A percentile compares a stretch with the other conserved stretches of the same genome.
Conservation (phyloP, 1,140 invertebrate genomes). For the Pseudomyrmex flavicornis region DNA sequence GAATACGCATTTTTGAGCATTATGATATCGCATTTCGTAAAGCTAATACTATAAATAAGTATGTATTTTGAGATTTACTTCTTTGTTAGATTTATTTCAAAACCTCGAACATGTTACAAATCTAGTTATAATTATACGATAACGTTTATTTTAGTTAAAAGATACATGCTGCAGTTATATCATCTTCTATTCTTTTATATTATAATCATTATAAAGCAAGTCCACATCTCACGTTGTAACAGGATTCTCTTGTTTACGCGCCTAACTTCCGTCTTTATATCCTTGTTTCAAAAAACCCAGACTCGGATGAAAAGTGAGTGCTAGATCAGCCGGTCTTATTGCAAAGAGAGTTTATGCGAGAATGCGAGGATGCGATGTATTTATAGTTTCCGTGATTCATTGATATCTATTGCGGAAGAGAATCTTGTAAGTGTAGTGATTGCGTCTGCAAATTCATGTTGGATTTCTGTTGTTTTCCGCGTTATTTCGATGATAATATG, state of each 20-base stretch:
- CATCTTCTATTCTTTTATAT: too few species aligned
- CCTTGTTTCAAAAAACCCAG: conserved; percentile 55
- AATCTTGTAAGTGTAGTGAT: not conserved
- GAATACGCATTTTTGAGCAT: conserved; percentile 7
- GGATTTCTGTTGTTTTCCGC: conserved; percentile 39
- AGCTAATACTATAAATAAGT: not conserved
- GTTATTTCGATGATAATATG: conserved; percentile 20
- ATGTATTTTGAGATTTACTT: not conserved
- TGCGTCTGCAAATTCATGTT: conserved; percentile 7
- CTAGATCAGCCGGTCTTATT: conserved; percentile 38
- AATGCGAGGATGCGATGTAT: conserved; percentile 13
- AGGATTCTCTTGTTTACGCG: conserved; percentile 64
- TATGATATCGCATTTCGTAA: not conserved
- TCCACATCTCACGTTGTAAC: conserved; percentile 11
- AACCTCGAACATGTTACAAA: too few species aligned
- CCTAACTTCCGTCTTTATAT: conserved; percentile 63
- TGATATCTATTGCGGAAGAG: conserved; percentile 37
- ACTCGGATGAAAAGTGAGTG: conserved; percentile 35
- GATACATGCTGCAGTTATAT: not conserved
- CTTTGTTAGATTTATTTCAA: too few species aligned
- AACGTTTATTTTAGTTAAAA: too few species aligned
- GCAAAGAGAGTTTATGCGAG: conserved; percentile 26
- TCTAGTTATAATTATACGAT: too few species aligned
- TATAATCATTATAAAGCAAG: not conserved
- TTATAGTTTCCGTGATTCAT: conserved; percentile 54